Evolutionary conservation across 2,888 invertebrate genomes (phyloP).

Genomic region (Acleris sparsana): DNA sequence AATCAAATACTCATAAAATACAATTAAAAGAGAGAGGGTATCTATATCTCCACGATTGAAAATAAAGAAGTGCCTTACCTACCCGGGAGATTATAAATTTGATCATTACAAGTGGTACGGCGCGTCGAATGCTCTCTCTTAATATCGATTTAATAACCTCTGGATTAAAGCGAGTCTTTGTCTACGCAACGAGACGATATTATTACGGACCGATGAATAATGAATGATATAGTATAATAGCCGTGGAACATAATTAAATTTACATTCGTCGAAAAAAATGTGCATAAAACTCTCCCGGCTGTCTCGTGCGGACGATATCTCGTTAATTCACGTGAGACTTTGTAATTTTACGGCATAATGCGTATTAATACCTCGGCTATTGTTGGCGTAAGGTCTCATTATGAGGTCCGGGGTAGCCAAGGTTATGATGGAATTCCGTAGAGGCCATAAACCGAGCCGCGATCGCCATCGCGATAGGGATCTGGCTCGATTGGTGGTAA

Average conservation of each 20-base stretch:
- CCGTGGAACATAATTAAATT: slow-evolving; percentile 44
- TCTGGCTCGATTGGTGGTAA: slow-evolving; percentile 51
- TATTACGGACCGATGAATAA: slow-evolving; percentile 52
- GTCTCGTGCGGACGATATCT: slow-evolving; percentile 51
- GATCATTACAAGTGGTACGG: slow-evolving; percentile 79
- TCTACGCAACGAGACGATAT: slow-evolving; percentile 59
- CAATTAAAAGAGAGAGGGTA: slow-evolving; percentile 81
- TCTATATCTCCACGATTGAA: slow-evolving; percentile 73
- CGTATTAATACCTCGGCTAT: slow-evolving; percentile 54
- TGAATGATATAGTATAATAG: slow-evolving; percentile 43
- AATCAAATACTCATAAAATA: slow-evolving; percentile 84
- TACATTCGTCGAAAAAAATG: slow-evolving; percentile 44
- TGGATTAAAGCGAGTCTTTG: slow-evolving; percentile 69
- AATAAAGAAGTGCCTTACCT: slow-evolving; percentile 79
- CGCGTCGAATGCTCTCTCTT: slow-evolving; percentile 73
- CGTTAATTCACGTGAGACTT: slow-evolving; percentile 54
- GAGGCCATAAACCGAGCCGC: slow-evolving; percentile 54
- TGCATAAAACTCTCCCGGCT: slow-evolving; percentile 47
- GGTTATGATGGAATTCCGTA: slow-evolving; percentile 59
- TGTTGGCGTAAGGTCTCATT: slow-evolving; percentile 53
- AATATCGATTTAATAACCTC: slow-evolving; percentile 76
- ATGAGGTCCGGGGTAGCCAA: slow-evolving; percentile 48
- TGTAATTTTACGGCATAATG: slow-evolving; percentile 64
- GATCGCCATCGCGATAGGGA: slow-evolving; percentile 51
- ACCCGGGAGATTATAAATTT: slow-evolving; percentile 80